Percentiles rank a stretch among this genome's conserved stretches.
Evolutionary conservation across 2,888 invertebrate genomes (phyloP).

Genomic region (Phorcus lineatus): DNA sequence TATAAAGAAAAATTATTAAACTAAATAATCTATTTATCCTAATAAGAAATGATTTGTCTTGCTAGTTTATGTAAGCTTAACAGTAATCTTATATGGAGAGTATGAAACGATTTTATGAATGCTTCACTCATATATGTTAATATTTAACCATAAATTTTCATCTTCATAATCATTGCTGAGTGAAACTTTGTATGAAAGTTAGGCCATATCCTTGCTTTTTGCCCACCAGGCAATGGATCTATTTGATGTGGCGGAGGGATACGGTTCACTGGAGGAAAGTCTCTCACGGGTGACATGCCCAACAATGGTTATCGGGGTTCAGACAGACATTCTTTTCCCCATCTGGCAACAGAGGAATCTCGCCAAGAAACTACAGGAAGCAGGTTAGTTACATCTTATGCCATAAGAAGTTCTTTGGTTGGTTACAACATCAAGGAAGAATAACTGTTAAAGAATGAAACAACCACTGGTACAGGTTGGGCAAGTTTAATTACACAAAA

Average conservation of each 20-base stretch:
- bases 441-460: no score
- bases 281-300: conserved; percentile 67
- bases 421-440: no score
- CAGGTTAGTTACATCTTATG: conserved; percentile 52
- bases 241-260: conserved; percentile 72
- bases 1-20: no score
- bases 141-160: neutral
- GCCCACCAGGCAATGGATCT: conserved; percentile 76
- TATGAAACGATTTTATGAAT: neutral
- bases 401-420: no score
- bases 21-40: no score
- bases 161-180: neutral
- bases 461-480: no score
- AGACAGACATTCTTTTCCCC: conserved; percentile 74
- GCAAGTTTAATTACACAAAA: no score
- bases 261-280: conserved; percentile 54
- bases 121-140: neutral
- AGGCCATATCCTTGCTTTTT: no score
- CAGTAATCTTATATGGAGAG: no score
- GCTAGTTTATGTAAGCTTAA: no score
- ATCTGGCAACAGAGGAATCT: conserved; percentile 73
- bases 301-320: conserved; percentile 73
- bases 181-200: neutral
- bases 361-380: conserved; percentile 61
- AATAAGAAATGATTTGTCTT: no score